Conservation (phyloP, 30 jellyfish, hydroid and myxozoan genomes). For the Phacellophora camtschatica region DNA sequence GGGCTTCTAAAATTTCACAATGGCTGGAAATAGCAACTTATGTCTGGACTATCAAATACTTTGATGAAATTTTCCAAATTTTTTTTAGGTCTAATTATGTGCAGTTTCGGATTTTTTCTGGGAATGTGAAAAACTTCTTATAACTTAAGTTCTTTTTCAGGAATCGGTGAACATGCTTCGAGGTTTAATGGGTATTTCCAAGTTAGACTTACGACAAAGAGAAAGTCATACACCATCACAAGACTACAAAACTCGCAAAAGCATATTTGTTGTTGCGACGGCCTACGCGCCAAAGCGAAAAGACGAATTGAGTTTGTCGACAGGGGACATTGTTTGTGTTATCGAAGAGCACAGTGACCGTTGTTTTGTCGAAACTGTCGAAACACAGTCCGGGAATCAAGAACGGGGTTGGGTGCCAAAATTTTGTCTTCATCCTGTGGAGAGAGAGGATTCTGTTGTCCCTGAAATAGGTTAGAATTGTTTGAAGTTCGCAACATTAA, state of each 20-base stretch:
- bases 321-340: slow-evolving; percentile 69
- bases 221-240: background rate
- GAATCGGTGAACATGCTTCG: slow-evolving; percentile 31
- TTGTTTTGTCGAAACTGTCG: slow-evolving; percentile 64
- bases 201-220: background rate
- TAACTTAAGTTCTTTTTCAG: too few species aligned
- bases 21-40: too few species aligned
- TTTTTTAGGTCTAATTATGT: too few species aligned
- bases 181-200: slow-evolving; percentile 52
- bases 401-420: slow-evolving; percentile 95
- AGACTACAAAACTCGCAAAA: background rate
- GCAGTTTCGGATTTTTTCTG: too few species aligned
- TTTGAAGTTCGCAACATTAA: background rate
- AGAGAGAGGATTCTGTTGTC: background rate
- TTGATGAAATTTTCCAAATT: too few species aligned
- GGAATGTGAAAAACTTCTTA: too few species aligned
- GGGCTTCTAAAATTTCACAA: too few species aligned
- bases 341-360: slow-evolving; percentile 76
- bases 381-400: slow-evolving; percentile 27
- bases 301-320: slow-evolving; percentile 72
- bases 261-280: slow-evolving; percentile 5
- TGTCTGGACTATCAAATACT: too few species aligned
- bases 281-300: slow-evolving; percentile 82
- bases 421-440: slow-evolving; percentile 67
- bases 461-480: background rate